Conservation (phyloP, 2,797 vertebrate genomes). For the Lithobates sylvaticus region DNA sequence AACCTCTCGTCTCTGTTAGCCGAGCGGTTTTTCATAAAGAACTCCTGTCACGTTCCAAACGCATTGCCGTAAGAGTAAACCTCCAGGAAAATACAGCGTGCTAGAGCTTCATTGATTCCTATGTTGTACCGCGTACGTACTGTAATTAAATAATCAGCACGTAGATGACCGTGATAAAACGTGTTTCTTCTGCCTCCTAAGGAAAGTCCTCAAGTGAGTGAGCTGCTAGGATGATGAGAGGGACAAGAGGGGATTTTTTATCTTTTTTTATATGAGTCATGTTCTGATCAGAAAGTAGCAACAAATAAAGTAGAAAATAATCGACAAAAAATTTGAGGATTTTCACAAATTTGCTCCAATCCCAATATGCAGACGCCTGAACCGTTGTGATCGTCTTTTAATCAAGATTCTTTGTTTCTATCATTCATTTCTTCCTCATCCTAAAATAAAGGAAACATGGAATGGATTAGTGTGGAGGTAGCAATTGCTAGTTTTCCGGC, state of each 20-base stretch:
- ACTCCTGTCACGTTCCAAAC: not conserved
- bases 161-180: conserved; percentile 3
- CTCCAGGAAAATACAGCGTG: conserved; percentile 14
- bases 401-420: no score
- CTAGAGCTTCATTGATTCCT: not conserved
- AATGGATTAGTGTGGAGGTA: no score
- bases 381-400: no score
- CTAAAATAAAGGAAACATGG: no score
- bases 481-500: no score
- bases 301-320: not conserved
- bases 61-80: conserved; percentile 2
- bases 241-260: not conserved
- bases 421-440: no score
- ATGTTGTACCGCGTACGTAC: not conserved
- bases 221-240: not conserved
- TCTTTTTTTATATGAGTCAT: not conserved
- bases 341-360: no score
- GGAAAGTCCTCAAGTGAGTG: not conserved
- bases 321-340: no score
- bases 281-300: not conserved
- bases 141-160: not conserved
- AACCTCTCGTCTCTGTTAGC: not conserved
- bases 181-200: not conserved
- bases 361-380: no score
- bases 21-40: not conserved